Base-by-base conservation (phyloP, 1,140 invertebrate genomes). In the Drosophila eugracilis region DNA sequence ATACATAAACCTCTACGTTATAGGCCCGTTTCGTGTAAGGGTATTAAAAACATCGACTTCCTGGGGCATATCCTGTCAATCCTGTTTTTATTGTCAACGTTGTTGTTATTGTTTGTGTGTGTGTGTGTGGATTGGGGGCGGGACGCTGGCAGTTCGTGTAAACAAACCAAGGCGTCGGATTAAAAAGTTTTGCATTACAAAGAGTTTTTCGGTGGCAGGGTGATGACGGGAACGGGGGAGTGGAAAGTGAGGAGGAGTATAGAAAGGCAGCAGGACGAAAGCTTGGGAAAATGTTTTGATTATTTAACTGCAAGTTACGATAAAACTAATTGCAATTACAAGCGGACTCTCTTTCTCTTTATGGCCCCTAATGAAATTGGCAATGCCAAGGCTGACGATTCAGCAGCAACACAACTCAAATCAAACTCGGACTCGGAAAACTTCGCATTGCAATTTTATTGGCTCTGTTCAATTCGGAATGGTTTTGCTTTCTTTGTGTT, bases 141-240 rank as follows among this genome's bases (percentile, higher is more conserved):
- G 39, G 75, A 52, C 41, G 53, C 49, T 69, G 70, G 77, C 49
- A 48, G 62, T 70, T 80, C 63, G 73, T 77, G 73, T 85, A 85
- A 85, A 85, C 73, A 85, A 85, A 85, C 80, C 83, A 80, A 85
- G 80, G 80, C 80, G 73, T 81, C 47, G 76, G 73, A 81, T 85
- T 81, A 85, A 65, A 84, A 85, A 86, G 76, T 73, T 84, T 84
- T 71, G 71, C 76, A 85, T 85, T 79, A 59, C 63, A 80, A 86
- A 77, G 65, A 44, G 58, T 53, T 62, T 45, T 65, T 62, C 30
- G 55, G 60, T 62, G 60, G 60, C 39, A 28, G 60, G 17, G 22
- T 15, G 30, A 37, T 19, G 39, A n/a, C n/a, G 44, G 9, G 12
- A n/a, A 9, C 21, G 44, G 36, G 26, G 24, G 17, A n/a, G n/a